phyloP scores from a whole-genome alignment of 2,888 invertebrate genomes.

The Pseudoips prasinana region DNA sequence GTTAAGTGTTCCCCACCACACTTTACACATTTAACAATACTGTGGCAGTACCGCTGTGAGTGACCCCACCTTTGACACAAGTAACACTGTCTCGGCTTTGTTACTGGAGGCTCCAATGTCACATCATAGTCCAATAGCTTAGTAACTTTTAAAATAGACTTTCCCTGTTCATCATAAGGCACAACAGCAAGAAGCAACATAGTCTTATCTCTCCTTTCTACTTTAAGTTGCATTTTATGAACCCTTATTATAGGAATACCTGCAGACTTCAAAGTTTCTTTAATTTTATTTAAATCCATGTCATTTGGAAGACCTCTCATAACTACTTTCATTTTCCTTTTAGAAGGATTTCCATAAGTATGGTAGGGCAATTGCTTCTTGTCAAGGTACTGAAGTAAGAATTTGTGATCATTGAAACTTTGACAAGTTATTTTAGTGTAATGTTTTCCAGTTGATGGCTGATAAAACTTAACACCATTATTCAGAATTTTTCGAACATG shows the following conservation, averaged over 20 bases:
- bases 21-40: constrained; percentile 56
- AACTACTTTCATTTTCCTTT: constrained; percentile 55
- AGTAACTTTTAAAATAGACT: constrained; percentile 39
- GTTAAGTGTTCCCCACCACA: constrained; percentile 59
- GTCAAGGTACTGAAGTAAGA: constrained; percentile 45
- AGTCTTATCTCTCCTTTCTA: constrained; percentile 30
- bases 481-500: constrained; percentile 40
- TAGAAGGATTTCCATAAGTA: constrained; percentile 51
- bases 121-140: constrained; percentile 46
- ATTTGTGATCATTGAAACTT: constrained; percentile 45
- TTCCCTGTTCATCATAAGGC: constrained; percentile 42
- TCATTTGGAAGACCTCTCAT: constrained; percentile 51
- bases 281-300: constrained; percentile 39
- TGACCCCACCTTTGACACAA: constrained; percentile 71
- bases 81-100: constrained; percentile 55
- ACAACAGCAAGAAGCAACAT: constrained; percentile 49
- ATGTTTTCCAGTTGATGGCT: constrained; percentile 29
- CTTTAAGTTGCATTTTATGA: constrained; percentile 50
- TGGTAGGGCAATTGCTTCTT: constrained; percentile 51
- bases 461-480: constrained; percentile 43
- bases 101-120: constrained; percentile 48
- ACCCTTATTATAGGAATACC: constrained; percentile 50
- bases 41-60: constrained; percentile 57
- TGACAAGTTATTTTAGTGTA: constrained; percentile 44
- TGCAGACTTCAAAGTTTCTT: constrained; percentile 40